Conservation (phyloP, 2,113 vertebrate genomes). For the Ptychochromis oligacanthus region DNA sequence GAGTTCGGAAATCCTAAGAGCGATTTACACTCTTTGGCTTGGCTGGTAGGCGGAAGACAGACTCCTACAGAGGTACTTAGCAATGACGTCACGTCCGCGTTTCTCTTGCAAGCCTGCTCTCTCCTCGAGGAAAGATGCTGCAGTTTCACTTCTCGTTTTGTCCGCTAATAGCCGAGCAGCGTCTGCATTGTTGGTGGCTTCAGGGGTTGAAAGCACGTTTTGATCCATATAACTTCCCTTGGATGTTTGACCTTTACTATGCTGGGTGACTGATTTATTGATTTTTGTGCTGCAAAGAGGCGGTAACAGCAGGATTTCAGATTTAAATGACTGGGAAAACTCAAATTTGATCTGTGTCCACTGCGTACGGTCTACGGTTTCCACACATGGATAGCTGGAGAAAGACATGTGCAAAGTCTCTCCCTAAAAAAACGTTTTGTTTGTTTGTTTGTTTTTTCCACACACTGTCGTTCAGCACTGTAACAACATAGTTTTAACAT, state of each 20-base stretch:
- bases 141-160: neutral
- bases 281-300: neutral
- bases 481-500: too few species aligned
- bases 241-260: neutral
- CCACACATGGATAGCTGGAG: neutral
- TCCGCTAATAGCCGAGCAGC: neutral
- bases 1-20: slow-evolving; percentile 23
- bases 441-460: neutral
- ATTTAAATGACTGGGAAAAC: too few species aligned
- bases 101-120: neutral
- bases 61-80: slow-evolving; percentile 59
- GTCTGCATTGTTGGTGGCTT: neutral
- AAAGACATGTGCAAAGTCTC: neutral
- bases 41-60: slow-evolving; percentile 70
- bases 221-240: neutral
- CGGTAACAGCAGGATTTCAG: too few species aligned
- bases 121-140: neutral
- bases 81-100: slow-evolving; percentile 76
- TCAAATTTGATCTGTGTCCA: neutral
- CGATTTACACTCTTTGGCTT: slow-evolving; percentile 50
- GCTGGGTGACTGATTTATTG: neutral
- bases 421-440: too few species aligned
- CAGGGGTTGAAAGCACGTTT: neutral
- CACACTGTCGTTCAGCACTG: too few species aligned
- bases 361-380: neutral